phyloP scores from a whole-genome alignment of 1,140 invertebrate genomes.

The Saccostrea cuccullata region DNA sequence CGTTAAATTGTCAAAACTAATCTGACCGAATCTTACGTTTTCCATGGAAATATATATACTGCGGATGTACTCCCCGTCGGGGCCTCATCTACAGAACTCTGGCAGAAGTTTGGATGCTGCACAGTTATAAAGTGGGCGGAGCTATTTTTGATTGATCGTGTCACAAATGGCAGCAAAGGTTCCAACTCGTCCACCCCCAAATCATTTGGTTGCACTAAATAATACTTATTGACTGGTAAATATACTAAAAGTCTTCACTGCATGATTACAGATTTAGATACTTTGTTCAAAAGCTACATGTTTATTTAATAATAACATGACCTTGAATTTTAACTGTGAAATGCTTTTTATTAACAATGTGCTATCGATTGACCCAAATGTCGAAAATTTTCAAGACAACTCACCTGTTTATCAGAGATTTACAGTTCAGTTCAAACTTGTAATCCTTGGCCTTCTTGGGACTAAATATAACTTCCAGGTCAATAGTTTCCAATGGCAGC shows the following conservation, averaged over 20 bases:
- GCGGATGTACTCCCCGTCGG: too few relatives aligned
- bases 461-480: slow-evolving; percentile 77
- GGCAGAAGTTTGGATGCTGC: too few relatives aligned
- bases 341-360: not conserved
- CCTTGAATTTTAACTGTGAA: not conserved
- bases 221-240: not conserved
- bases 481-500: slow-evolving; percentile 76
- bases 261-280: not conserved
- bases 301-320: too few relatives aligned
- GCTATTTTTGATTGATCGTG: too few relatives aligned
- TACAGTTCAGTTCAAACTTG: slow-evolving; percentile 76
- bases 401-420: slow-evolving; percentile 78
- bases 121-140: too few relatives aligned
- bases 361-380: not conserved
- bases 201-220: too few relatives aligned
- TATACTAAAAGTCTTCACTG: not conserved
- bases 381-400: not conserved
- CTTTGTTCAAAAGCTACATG: not conserved
- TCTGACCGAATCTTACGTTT: too few relatives aligned
- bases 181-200: too few relatives aligned
- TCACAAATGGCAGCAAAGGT: too few relatives aligned
- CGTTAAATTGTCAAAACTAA: too few relatives aligned
- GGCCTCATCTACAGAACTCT: too few relatives aligned
- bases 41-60: too few relatives aligned
- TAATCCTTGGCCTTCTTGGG: slow-evolving; percentile 76